Conservation (phyloP, 2,797 vertebrate genomes). For the Helarctos malayanus region DNA sequence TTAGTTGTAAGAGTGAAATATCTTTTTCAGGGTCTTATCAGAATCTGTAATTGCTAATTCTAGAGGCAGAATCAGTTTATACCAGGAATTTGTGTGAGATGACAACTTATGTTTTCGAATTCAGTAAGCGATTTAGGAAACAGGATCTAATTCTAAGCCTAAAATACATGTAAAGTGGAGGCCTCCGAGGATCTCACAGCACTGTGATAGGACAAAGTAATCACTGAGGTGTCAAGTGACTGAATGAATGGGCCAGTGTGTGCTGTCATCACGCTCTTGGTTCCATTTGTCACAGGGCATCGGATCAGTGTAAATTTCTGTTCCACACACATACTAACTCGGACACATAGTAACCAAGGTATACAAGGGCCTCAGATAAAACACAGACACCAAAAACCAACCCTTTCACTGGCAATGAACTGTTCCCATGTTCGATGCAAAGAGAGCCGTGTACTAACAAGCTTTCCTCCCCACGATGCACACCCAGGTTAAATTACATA, state of each 20-base stretch:
- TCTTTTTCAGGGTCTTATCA: not conserved
- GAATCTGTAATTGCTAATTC: slow-evolving; percentile 5
- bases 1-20: not conserved
- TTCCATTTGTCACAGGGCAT: not conserved
- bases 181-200: not conserved
- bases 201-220: not conserved
- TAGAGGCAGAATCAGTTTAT: not conserved
- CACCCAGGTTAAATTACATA: not conserved
- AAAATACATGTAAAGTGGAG: not conserved
- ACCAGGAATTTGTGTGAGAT: not conserved
- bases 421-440: not conserved
- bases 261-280: not conserved
- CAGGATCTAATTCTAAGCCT: not conserved
- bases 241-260: not conserved
- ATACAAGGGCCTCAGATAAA: not conserved
- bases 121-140: not conserved
- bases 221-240: not conserved
- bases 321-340: not conserved
- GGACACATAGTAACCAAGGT: not conserved
- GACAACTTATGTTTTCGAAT: not conserved
- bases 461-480: not conserved
- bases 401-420: not conserved
- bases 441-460: not conserved
- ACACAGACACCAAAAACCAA: not conserved
- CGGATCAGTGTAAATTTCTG: not conserved